Percentiles rank a stretch among this genome's conserved stretches.
Conservation (phyloP, 1,140 invertebrate species). For the Mycetomoellerius zeteki region DNA sequence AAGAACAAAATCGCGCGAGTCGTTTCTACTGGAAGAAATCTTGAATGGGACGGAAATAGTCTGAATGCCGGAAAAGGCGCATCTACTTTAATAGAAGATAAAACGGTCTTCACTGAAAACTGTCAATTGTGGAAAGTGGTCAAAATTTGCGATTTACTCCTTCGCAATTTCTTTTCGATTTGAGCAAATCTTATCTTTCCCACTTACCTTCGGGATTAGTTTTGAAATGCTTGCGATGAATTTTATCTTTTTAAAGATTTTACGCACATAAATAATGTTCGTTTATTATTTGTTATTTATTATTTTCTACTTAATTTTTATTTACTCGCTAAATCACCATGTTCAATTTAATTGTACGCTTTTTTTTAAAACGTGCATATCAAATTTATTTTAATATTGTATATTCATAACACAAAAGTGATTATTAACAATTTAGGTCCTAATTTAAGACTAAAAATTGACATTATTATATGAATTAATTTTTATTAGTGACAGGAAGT, state of each 20-base stretch:
- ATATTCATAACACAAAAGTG: neutral
- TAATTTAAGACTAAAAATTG: neutral
- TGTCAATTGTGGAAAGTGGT: constrained; percentile 59
- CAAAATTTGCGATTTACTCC: constrained; percentile 51
- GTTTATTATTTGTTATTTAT: neutral
- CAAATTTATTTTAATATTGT: neutral
- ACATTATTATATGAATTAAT: neutral
- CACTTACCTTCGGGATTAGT: neutral
- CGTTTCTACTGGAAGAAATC: constrained; percentile 28
- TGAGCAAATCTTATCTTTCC: constrained; percentile 4
- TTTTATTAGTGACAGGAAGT: neutral
- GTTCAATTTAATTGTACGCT: neutral
- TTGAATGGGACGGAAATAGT: constrained; percentile 44
- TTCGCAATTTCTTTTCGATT: constrained; percentile 47
- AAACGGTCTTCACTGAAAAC: constrained; percentile 51
- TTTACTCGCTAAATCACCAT: neutral
- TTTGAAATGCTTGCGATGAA: neutral
- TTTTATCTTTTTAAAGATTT: neutral
- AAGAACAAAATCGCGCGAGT: neutral
- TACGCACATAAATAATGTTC: neutral
- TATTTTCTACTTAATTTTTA: neutral
- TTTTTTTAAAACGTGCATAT: neutral
- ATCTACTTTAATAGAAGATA: constrained; percentile 49
- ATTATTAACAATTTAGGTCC: neutral
- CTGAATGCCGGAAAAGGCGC: constrained; percentile 35